These are phyloP conservation scores for Amblyornis subalaris DNA, from an alignment of 2,113 vertebrate species.

Conservation along the genomic window DNA sequence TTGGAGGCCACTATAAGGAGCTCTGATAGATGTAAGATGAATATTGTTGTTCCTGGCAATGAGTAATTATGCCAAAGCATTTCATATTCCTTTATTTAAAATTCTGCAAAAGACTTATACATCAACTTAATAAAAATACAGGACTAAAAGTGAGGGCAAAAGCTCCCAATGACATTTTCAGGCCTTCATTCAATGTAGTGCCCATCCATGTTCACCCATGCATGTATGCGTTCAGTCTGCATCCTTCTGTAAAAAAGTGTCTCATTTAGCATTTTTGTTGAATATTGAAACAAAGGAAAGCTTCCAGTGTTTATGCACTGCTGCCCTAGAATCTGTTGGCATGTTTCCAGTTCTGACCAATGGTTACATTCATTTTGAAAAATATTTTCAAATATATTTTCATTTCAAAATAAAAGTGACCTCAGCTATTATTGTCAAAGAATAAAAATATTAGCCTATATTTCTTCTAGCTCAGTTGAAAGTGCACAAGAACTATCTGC, in stretches of 20 bases:
- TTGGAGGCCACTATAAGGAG: not conserved
- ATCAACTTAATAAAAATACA: not conserved
- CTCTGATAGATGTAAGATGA: not conserved
- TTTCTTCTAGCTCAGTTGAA: not conserved
- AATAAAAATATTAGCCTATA: not conserved
- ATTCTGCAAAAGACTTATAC: not conserved
- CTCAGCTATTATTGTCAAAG: not conserved
- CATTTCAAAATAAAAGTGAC: not conserved
- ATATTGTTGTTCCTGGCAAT: not conserved
- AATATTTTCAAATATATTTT: not conserved
- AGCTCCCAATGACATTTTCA: not conserved
- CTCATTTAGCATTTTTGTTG: not conserved
- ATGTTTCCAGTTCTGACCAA: not conserved
- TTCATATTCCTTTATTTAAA: not conserved
- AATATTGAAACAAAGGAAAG: not conserved
- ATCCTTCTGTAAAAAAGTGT: not conserved
- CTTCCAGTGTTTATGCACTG: not conserved
- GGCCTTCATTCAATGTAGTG: not conserved
- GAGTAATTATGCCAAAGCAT: not conserved
- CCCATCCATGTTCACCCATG: not conserved
- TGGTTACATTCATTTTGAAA: not conserved
- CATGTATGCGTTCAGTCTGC: not conserved
- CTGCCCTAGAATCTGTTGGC: not conserved
- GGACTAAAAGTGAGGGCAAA: not conserved
- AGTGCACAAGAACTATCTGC: not conserved